These are phyloP conservation scores for Mastigias papua DNA, from an alignment of 30 jellyfish, hydroid and myxozoan species.

Conservation along the genomic window DNA sequence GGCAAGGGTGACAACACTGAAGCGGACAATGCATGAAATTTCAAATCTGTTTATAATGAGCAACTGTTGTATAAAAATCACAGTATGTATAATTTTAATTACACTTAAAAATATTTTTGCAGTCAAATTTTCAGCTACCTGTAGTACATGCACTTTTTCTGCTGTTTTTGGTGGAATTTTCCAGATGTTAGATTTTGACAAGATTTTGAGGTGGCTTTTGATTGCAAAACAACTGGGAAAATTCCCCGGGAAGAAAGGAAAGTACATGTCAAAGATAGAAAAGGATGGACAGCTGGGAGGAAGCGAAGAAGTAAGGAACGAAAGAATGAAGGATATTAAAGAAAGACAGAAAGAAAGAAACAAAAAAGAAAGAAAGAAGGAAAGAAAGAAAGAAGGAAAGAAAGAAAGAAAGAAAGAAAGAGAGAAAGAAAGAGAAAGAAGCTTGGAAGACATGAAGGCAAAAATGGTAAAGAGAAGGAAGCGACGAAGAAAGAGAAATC, in stretches of 20 bases:
- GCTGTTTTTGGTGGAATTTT: too few relatives aligned
- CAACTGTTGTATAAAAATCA: slow-evolving; percentile 3
- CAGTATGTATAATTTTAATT: background rate
- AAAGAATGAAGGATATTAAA: background rate
- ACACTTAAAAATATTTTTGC: background rate
- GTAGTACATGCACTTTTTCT: too few relatives aligned
- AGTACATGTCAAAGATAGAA: too few relatives aligned
- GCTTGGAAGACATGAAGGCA: background rate
- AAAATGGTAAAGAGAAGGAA: background rate
- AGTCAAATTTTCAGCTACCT: too few relatives aligned
- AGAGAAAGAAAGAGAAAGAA: background rate
- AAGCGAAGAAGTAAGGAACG: background rate
- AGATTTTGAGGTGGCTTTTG: too few relatives aligned
- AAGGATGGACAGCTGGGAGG: too few relatives aligned
- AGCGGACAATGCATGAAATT: slow-evolving; percentile 9
- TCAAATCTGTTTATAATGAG: background rate
- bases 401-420: background rate
- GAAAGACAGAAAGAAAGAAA: background rate
- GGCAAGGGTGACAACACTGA: slow-evolving; percentile 5
- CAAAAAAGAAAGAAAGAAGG: background rate
- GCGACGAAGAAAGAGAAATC: background rate
- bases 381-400: background rate
- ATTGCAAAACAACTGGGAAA: too few relatives aligned
- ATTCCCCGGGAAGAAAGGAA: too few relatives aligned
- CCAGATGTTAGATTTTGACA: too few relatives aligned